phyloP scores from a whole-genome alignment of 2,113 vertebrate genomes.

The Felis catus region F.catus_Fca126_mat1.0 CM031413.1:55600501-55601000 shows the following conservation, averaged over 20 bases:
- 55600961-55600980: neutral
- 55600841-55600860: neutral
- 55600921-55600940: too few species aligned
- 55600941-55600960: too few species aligned
- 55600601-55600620: neutral
- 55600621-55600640: accelerated
- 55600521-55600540: too few species aligned
- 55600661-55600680: neutral
- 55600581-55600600: neutral
- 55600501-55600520: neutral
- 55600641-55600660: neutral
- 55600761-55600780: neutral
- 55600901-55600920: neutral
- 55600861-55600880: neutral
- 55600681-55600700: neutral
- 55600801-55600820: neutral
- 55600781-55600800: neutral
- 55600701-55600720: neutral
- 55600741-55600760: neutral
- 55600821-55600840: neutral
- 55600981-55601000: neutral
- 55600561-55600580: neutral
- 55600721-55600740: neutral
- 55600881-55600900: neutral
- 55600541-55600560: too few species aligned